A percentile compares a stretch with the other conserved stretches of the same genome.
Conservation (phyloP, 2,888 invertebrate species). For the Cephus pulcher region DNA sequence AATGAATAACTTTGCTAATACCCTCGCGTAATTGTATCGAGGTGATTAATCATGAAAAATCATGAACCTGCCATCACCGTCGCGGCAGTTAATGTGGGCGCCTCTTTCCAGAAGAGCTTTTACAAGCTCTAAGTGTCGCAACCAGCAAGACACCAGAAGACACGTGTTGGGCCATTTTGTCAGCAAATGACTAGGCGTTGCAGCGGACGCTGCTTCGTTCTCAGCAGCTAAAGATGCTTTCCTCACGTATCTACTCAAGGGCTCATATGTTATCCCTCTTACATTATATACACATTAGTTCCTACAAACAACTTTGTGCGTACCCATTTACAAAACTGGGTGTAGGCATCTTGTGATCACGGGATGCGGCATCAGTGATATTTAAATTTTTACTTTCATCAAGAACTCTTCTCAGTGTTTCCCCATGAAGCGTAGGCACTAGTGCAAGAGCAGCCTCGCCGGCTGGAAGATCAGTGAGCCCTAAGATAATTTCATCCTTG, state of each 20-base stretch:
- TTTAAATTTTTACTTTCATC: conserved; percentile 37
- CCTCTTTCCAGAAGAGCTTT: conserved; percentile 69
- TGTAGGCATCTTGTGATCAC: conserved; percentile 30
- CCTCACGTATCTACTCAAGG: conserved; percentile 38
- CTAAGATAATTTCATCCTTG: conserved; percentile 48
- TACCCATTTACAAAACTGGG: conserved; percentile 43
- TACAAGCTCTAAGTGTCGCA: conserved; percentile 71
- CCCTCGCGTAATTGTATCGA: conserved; percentile 31
- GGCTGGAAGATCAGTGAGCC: conserved; percentile 53
- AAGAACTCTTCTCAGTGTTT: conserved; percentile 39
- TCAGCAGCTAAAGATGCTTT: conserved; percentile 47
- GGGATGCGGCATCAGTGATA: conserved; percentile 19
- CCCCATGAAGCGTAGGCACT: conserved; percentile 45
- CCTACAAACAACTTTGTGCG: not conserved
- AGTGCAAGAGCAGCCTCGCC: conserved; percentile 51
- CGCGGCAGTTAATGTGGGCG: conserved; percentile 74
- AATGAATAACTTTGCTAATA: conserved; percentile 13
- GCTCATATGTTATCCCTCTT: not conserved
- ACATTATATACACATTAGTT: not conserved
- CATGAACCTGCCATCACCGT: conserved; percentile 76
- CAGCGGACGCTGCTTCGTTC: conserved; percentile 42
- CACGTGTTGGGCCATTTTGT: conserved; percentile 68
- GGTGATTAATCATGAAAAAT: conserved; percentile 35
- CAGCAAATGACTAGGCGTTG: conserved; percentile 67
- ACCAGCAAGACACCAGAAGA: conserved; percentile 73